Conservation (phyloP, 2,113 vertebrate genomes). For the Tragelaphus imberbis region DNA sequence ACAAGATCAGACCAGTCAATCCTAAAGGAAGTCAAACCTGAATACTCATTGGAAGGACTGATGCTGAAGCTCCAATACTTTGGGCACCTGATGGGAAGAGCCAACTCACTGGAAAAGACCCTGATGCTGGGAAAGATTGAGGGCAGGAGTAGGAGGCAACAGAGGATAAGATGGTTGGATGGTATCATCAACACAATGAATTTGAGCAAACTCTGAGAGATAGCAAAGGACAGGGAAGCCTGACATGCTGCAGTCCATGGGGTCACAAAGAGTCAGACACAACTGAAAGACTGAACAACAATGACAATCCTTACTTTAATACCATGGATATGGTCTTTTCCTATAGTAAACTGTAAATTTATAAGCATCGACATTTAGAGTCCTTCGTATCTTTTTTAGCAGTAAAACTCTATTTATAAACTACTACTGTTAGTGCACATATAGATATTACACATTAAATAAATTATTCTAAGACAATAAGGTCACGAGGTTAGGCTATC, state of each 20-base stretch:
- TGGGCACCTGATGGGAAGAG: neutral
- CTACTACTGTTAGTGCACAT: neutral
- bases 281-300: neutral
- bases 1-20: neutral
- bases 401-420: neutral
- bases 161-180: neutral
- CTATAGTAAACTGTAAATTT: neutral
- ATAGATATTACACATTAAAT: neutral
- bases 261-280: neutral
- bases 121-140: neutral
- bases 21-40: neutral
- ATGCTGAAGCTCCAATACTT: neutral
- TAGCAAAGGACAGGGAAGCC: neutral
- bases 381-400: neutral
- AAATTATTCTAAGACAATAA: slow-evolving; percentile 3
- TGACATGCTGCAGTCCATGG: neutral
- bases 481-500: neutral
- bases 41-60: neutral
- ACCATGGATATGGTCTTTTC: neutral
- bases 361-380: neutral
- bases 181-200: neutral
- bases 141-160: neutral
- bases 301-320: neutral
- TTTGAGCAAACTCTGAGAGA: neutral
- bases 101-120: neutral